These are phyloP conservation scores for Acleris emargana DNA, from an alignment of 2,888 invertebrate species.

Conservation along the genomic window DNA sequence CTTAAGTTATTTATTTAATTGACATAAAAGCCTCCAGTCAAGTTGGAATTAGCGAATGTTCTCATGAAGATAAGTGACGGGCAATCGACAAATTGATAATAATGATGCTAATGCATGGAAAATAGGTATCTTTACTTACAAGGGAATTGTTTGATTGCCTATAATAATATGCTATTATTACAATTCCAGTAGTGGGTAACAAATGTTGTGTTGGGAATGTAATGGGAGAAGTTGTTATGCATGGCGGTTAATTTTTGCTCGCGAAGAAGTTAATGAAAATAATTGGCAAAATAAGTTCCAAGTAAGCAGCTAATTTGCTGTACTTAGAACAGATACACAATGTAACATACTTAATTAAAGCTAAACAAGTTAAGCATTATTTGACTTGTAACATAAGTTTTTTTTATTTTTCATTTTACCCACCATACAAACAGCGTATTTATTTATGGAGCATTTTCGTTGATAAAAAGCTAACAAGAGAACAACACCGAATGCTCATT, in stretches of 20 bases:
- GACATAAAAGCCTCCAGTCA: neutral
- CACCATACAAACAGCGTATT: too few species aligned
- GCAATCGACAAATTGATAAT: constrained; percentile 25
- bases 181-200: constrained; percentile 23
- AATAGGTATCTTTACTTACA: constrained; percentile 14
- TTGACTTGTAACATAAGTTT: too few species aligned
- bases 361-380: too few species aligned
- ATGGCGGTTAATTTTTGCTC: constrained; percentile 11
- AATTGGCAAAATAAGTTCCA: constrained; percentile 9
- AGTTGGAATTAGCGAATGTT: neutral
- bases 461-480: too few species aligned
- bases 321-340: too few species aligned
- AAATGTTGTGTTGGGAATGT: constrained; percentile 17
- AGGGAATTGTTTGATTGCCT: constrained; percentile 28
- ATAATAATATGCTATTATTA: constrained; percentile 27
- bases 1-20: constrained; percentile 1
- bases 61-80: constrained; percentile 5
- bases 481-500: too few species aligned
- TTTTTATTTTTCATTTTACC: too few species aligned
- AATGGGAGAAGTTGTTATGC: constrained; percentile 4
- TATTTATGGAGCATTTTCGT: too few species aligned
- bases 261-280: constrained; percentile 9
- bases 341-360: too few species aligned
- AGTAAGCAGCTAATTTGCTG: constrained; percentile 4
- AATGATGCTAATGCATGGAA: constrained; percentile 22